A percentile compares a stretch with the other conserved stretches of the same genome.
Evolutionary conservation across 2,888 invertebrate species (phyloP).

Genomic region (Sminthurinus aureus): DNA sequence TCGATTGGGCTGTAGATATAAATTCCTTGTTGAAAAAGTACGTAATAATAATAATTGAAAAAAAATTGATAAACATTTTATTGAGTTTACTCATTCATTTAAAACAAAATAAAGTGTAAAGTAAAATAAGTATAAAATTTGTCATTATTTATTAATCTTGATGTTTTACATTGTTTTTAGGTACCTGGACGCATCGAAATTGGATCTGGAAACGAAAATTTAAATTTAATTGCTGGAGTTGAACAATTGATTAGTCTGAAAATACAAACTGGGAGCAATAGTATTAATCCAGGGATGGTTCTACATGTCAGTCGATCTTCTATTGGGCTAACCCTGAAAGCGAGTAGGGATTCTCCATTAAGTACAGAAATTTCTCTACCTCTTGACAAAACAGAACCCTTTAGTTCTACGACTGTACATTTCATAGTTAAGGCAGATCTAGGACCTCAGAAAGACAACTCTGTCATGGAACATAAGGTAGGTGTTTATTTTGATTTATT

Average conservation of each 20-base stretch:
- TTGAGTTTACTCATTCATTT: too few relatives aligned
- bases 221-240: slow-evolving; percentile 80
- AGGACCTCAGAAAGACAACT: slow-evolving; percentile 75
- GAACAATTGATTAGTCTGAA: slow-evolving; percentile 79
- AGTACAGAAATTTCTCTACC: slow-evolving; percentile 68
- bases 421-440: slow-evolving; percentile 77
- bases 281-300: slow-evolving; percentile 71
- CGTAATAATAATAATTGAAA: too few relatives aligned
- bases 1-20: slow-evolving; percentile 56
- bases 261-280: slow-evolving; percentile 80
- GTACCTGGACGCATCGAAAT: slow-evolving; percentile 52
- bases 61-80: too few relatives aligned
- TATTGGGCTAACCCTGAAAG: slow-evolving; percentile 71
- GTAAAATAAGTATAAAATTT: too few relatives aligned
- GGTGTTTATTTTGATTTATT: slow-evolving; percentile 52
- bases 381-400: slow-evolving; percentile 71
- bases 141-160: too few relatives aligned
- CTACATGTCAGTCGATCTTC: slow-evolving; percentile 72
- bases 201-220: slow-evolving; percentile 41
- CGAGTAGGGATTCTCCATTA: slow-evolving; percentile 64
- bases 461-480: slow-evolving; percentile 77
- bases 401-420: slow-evolving; percentile 71
- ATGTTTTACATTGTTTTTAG: too few relatives aligned
- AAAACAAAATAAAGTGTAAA: too few relatives aligned
- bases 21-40: slow-evolving; percentile 54